Conservation (phyloP, 2,888 invertebrate species). For the Torymus tubicola region DNA sequence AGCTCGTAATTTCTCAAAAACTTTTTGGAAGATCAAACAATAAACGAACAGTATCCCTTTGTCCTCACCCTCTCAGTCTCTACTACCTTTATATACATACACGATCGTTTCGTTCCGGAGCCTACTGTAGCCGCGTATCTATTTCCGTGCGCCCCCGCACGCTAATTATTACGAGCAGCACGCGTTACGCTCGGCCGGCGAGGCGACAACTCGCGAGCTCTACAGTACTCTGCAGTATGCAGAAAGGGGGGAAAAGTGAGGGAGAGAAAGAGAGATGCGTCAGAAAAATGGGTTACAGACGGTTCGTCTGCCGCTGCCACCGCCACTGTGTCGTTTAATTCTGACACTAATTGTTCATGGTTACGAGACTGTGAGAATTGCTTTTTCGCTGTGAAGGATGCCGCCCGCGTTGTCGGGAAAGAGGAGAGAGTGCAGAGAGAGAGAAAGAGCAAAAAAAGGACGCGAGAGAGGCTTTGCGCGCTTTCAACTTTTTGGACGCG, state of each 20-base stretch:
- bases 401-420: background rate
- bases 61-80: background rate
- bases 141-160: conserved; percentile 29
- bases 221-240: background rate
- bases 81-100: background rate
- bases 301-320: conserved; percentile 2
- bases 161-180: conserved; percentile 51
- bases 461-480: background rate
- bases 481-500: background rate
- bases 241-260: background rate
- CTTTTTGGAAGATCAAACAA: background rate
- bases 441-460: background rate
- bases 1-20: no score
- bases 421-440: no score
- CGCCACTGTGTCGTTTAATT: conserved; percentile 31
- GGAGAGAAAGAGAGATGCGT: background rate
- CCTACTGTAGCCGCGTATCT: background rate
- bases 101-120: background rate
- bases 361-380: conserved; percentile 45
- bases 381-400: conserved; percentile 18
- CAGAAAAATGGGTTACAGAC: conserved; percentile 46
- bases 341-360: conserved; percentile 45
- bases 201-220: conserved; percentile 11
- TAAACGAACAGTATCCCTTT: background rate
- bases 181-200: conserved; percentile 13